Evolutionary conservation across 1,140 invertebrate species (phyloP).

Genomic region (Artemia franciscana): DNA sequence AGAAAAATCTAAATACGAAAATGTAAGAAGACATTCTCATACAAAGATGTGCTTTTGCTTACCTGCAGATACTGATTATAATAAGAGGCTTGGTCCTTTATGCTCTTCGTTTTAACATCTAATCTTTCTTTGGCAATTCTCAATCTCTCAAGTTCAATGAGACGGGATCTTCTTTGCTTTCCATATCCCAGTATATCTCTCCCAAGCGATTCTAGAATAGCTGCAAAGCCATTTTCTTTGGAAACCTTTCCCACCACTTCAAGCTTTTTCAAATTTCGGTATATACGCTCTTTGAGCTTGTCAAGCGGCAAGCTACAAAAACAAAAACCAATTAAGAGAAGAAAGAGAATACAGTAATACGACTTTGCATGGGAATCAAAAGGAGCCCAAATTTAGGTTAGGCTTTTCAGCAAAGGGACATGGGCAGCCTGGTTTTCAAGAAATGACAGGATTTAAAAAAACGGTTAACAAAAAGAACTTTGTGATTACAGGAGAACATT

Average conservation of each 20-base stretch:
- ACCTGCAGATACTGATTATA: slow-evolving; percentile 48
- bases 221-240: slow-evolving; percentile 41
- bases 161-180: slow-evolving; percentile 27
- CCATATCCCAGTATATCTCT: slow-evolving; percentile 39
- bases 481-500: too few relatives aligned
- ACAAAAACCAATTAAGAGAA: background rate
- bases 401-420: too few relatives aligned
- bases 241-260: slow-evolving; percentile 41
- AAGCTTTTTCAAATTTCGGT: slow-evolving; percentile 33
- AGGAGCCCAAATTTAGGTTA: too few relatives aligned
- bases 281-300: background rate
- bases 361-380: too few relatives aligned
- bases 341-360: too few relatives aligned
- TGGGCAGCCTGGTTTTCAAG: too few relatives aligned
- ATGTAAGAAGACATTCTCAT: too few relatives aligned
- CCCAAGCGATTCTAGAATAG: slow-evolving; percentile 36
- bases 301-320: slow-evolving; percentile 1
- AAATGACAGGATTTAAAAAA: too few relatives aligned
- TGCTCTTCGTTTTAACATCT: slow-evolving; percentile 41
- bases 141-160: slow-evolving; percentile 34
- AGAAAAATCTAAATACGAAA: too few relatives aligned
- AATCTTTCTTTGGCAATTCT: slow-evolving; percentile 36
- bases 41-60: background rate
- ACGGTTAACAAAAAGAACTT: too few relatives aligned
- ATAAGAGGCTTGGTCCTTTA: slow-evolving; percentile 48